Evolutionary conservation across 1,140 invertebrate genomes (phyloP).

Genomic region (Dinothrombium tinctorium): DNA sequence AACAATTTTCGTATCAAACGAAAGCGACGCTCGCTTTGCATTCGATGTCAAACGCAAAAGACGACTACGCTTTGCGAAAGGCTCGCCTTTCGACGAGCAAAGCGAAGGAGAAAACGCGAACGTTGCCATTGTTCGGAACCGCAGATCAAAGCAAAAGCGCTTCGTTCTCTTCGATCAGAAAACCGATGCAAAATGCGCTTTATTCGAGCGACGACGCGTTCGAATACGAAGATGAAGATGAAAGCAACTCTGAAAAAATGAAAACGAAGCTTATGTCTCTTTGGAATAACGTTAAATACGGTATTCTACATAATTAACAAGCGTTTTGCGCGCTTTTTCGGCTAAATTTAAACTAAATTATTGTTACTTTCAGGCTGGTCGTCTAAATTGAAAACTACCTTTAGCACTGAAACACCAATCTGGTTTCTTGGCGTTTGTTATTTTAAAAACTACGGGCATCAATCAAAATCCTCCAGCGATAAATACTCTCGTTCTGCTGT

Average conservation of each 20-base stretch:
- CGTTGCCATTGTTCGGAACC: too few relatives aligned
- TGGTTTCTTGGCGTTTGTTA: conserved; percentile 58
- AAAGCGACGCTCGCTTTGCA: too few relatives aligned
- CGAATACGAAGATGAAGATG: too few relatives aligned
- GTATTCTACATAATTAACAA: conserved; percentile 22
- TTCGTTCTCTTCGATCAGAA: too few relatives aligned
- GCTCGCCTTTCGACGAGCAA: too few relatives aligned
- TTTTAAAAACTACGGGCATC: conserved; percentile 35
- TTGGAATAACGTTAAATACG: conserved; percentile 77
- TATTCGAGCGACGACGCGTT: too few relatives aligned
- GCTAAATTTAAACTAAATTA: background rate
- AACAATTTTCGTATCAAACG: too few relatives aligned
- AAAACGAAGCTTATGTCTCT: conserved; percentile 53
- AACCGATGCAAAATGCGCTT: too few relatives aligned
- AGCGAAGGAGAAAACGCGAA: too few relatives aligned
- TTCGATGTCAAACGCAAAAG: too few relatives aligned
- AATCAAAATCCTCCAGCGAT: background rate
- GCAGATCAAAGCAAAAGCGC: too few relatives aligned
- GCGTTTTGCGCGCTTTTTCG: background rate
- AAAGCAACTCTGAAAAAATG: conserved; percentile 33
- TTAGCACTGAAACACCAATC: conserved; percentile 60
- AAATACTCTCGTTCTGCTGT: background rate
- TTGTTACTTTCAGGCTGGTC: conserved; percentile 3
- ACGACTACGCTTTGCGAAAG: too few relatives aligned
- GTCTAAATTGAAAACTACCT: conserved; percentile 19